Base-by-base conservation (phyloP, 2,888 invertebrate species). In the Amblyjoppa fuscipennis region DNA sequence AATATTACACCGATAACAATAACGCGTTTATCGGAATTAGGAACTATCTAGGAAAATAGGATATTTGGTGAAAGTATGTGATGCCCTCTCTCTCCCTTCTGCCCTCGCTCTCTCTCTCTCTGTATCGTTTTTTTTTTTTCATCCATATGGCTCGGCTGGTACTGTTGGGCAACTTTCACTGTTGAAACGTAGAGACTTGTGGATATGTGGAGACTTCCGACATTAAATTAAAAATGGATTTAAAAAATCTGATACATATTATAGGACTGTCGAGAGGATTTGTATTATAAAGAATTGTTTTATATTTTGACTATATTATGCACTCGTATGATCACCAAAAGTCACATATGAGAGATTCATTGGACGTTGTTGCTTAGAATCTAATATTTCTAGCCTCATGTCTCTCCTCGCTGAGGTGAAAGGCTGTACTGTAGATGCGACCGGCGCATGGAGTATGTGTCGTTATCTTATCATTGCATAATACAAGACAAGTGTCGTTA, bases 81-180 rank as follows among this genome's bases (percentile, higher is more conserved):
- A 28, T 28, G 45, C 59, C 28, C 59, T 59, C 9, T 59, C 25
- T 59, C 25, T 25, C 59, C 28, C 59, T 59, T 59, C 11, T 2
- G 9, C 13, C 25, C 25, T 28, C 59, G 25, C 28, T 28, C 59
- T 28, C 20, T 20, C 20, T 20, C 20, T 20, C 59, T 59, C 59
- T 28, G 4, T 28, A 25, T 59, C 28, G 11, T 28, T 59, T 59
- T 59, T 56, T 25, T 25, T 56, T 20, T 25, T 56, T 28, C 28
- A 11, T 25, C 25, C 28, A 25, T 11, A 11, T 11, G 59, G 25
- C 59, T 25, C 28, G 59, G 13, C 59, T 13, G 59, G 25, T 11
- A 28, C 11, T 25, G 28, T 59, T 59, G 59, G 59, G 28, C 28
- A 59, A 59, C 59, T 59, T 59, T 59, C 59, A 59, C 59, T 49